Evolutionary conservation across 2,113 vertebrate genomes (phyloP).

Genomic region (Pygoscelis antarcticus): DNA sequence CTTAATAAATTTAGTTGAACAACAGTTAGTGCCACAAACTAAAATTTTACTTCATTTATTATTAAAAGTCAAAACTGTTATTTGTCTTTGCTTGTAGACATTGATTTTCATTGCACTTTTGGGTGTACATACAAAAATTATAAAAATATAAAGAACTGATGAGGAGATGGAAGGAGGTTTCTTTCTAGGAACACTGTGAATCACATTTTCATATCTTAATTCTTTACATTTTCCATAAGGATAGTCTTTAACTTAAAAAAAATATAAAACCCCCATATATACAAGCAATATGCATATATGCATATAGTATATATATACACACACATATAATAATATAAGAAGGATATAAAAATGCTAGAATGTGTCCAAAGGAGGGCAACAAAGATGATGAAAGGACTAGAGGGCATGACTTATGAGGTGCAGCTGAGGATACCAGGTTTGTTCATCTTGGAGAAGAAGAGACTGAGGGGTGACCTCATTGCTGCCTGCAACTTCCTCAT

Average conservation of each 20-base stretch:
- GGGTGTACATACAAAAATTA: background rate
- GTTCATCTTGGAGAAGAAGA: no score
- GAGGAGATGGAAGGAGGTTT: background rate
- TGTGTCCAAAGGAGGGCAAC: background rate
- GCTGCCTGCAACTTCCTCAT: no score
- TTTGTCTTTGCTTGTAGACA: background rate
- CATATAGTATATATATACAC: background rate
- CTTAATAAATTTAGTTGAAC: background rate
- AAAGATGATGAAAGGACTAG: background rate
- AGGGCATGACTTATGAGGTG: background rate
- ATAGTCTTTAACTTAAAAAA: background rate
- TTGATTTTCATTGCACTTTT: background rate
- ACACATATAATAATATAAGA: background rate
- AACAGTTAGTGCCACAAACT: background rate
- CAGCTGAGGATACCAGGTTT: background rate
- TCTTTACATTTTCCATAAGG: background rate
- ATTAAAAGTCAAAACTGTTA: background rate
- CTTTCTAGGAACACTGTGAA: background rate
- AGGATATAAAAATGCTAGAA: background rate
- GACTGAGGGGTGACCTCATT: no score
- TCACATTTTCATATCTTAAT: background rate
- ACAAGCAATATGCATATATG: background rate
- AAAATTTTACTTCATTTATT: background rate
- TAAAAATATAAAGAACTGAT: background rate
- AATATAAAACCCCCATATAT: background rate